phyloP scores from a whole-genome alignment of 2,888 invertebrate species.

The Ennomos erosarius region DNA sequence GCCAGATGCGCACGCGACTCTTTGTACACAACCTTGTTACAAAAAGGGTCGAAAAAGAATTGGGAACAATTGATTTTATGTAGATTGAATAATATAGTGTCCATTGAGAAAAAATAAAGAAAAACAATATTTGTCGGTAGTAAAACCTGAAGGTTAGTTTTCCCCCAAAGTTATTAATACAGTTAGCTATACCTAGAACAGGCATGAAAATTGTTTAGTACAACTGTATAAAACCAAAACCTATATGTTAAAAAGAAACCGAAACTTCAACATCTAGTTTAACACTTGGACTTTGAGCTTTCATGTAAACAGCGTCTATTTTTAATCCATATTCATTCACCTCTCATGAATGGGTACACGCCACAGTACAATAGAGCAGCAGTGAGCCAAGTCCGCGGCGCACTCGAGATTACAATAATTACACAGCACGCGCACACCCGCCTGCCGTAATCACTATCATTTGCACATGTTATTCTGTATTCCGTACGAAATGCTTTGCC shows the following conservation, averaged over 20 bases:
- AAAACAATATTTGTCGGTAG: too few species aligned
- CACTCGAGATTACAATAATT: constrained; percentile 80
- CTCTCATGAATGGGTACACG: constrained; percentile 32
- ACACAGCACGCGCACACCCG: constrained; percentile 72
- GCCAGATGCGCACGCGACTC: constrained; percentile 71
- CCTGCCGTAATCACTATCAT: constrained; percentile 78
- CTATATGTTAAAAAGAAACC: too few species aligned
- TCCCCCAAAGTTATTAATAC: too few species aligned
- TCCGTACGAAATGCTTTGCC: constrained; percentile 70
- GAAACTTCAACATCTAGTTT: too few species aligned
- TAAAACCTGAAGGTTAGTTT: too few species aligned
- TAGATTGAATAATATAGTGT: background rate
- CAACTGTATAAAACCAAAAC: background rate
- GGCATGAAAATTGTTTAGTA: too few species aligned
- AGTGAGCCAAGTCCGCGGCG: constrained; percentile 46
- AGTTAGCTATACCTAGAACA: too few species aligned
- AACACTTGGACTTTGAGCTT: constrained; percentile 10
- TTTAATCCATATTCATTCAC: constrained; percentile 31
- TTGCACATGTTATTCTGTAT: constrained; percentile 82
- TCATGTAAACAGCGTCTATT: constrained; percentile 14
- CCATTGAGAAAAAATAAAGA: background rate
- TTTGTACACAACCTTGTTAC: constrained; percentile 17
- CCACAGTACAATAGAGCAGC: constrained; percentile 43
- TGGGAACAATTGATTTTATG: constrained; percentile 3
- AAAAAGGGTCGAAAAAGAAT: constrained; percentile 2